Percentiles rank a stretch among this genome's conserved stretches.
Evolutionary conservation across 2,797 vertebrate genomes (phyloP).

Genomic region (Nyctalus aviator): DNA sequence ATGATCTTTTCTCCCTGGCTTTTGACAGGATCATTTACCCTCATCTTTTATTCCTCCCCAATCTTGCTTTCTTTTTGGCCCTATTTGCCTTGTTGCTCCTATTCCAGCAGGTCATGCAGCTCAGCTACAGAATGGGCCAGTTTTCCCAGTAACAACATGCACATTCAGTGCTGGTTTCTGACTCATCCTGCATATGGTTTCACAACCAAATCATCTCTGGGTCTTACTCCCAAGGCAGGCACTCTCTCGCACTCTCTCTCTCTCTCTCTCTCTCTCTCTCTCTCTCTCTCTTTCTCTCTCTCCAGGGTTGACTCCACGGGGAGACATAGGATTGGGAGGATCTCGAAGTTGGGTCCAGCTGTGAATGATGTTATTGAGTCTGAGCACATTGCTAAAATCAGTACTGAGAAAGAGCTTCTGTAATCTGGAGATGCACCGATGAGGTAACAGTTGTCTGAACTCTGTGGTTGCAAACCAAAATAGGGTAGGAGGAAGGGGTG

Average conservation of each 20-base stretch:
- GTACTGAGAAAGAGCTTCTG: neutral
- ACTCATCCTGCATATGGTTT: slow-evolving; percentile 16
- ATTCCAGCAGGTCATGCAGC: neutral
- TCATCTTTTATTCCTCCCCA: neutral
- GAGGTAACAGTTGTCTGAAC: neutral
- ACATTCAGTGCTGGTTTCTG: neutral
- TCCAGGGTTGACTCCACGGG: neutral
- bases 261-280: no score
- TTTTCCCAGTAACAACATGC: neutral
- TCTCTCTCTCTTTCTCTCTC: no score
- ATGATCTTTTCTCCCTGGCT: neutral
- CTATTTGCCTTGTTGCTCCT: neutral
- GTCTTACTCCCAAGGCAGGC: neutral
- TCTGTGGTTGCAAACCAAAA: neutral
- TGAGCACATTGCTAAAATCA: neutral
- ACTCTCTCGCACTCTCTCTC: no score
- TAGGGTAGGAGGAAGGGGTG: neutral
- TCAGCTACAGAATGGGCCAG: neutral
- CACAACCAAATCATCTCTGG: neutral
- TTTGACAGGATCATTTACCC: neutral
- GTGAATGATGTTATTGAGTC: neutral
- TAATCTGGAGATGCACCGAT: neutral
- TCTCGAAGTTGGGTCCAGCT: neutral
- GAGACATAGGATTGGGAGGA: neutral
- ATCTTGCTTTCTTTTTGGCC: neutral